Conservation (phyloP, 2,888 invertebrate genomes). For the Drepanosiphum platanoidis region DNA sequence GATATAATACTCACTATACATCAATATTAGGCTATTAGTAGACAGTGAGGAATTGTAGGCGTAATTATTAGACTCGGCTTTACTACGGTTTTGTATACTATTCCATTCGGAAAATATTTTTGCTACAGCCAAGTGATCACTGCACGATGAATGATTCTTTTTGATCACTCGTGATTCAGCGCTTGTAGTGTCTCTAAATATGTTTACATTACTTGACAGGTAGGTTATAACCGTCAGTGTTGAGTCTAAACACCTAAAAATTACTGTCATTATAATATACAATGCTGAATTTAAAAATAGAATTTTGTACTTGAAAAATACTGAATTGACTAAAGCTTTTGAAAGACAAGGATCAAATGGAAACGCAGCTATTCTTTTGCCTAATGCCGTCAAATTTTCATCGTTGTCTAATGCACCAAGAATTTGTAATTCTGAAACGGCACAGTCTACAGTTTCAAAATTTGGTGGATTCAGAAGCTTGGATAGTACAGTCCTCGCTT, state of each 20-base stretch:
- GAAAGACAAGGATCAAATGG: slow-evolving; percentile 73
- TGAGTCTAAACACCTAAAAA: slow-evolving; percentile 70
- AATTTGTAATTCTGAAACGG: slow-evolving; percentile 73
- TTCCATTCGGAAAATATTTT: slow-evolving; percentile 72
- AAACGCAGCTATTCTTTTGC: slow-evolving; percentile 70
- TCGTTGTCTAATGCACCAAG: slow-evolving; percentile 71
- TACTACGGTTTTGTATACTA: slow-evolving; percentile 62
- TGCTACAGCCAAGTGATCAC: slow-evolving; percentile 74
- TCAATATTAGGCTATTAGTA: slow-evolving; percentile 34
- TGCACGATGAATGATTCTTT: slow-evolving; percentile 69
- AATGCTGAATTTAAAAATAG: slow-evolving; percentile 22
- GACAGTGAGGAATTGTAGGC: not conserved
- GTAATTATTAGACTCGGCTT: not conserved
- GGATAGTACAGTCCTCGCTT: slow-evolving; percentile 72
- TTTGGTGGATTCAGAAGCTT: slow-evolving; percentile 75
- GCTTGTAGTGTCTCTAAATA: slow-evolving; percentile 70
- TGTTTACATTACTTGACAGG: slow-evolving; percentile 70
- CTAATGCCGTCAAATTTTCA: slow-evolving; percentile 75
- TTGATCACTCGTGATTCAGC: slow-evolving; percentile 71
- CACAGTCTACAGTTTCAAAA: slow-evolving; percentile 69
- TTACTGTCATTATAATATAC: not conserved
- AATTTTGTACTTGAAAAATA: slow-evolving; percentile 68
- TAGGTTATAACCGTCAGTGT: slow-evolving; percentile 69
- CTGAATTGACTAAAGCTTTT: slow-evolving; percentile 72
- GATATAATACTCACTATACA: slow-evolving; percentile 31